A percentile compares a stretch with the other conserved stretches of the same genome.
Conservation (phyloP, 2,113 vertebrate species). For the Dipodomys ordii region DNA sequence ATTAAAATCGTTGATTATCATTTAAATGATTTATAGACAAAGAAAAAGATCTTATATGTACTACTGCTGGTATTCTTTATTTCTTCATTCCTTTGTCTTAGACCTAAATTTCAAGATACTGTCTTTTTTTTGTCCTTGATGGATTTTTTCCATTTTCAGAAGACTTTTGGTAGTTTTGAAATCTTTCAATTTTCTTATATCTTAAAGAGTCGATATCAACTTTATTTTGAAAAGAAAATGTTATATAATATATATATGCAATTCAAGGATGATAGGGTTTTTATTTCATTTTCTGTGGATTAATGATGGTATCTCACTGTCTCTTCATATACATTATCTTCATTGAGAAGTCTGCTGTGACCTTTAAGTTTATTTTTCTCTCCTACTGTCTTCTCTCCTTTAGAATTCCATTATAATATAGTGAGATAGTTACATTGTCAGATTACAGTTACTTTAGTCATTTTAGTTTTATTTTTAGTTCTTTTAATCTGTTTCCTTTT, state of each 20-base stretch:
- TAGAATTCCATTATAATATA: not conserved
- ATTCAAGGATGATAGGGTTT: not conserved
- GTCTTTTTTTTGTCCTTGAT: not conserved
- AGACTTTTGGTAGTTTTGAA: not conserved
- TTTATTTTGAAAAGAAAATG: slow-evolving; percentile 17
- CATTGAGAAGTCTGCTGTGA: not conserved
- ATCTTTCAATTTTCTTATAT: not conserved
- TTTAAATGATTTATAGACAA: not conserved
- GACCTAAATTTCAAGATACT: not conserved
- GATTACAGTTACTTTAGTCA: not conserved
- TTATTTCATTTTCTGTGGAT: not conserved
- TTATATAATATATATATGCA: slow-evolving; percentile 9
- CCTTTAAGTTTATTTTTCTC: not conserved
- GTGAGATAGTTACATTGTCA: not conserved
- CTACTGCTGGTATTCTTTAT: not conserved
- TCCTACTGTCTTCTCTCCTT: not conserved
- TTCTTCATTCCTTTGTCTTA: slow-evolving; percentile 13
- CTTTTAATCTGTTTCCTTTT: not conserved
- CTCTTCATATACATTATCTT: not conserved
- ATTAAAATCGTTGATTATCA: not conserved
- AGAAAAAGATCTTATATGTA: not conserved
- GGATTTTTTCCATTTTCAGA: not conserved
- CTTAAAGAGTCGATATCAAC: not conserved
- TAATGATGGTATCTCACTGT: not conserved
- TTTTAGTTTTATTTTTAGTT: not conserved